Conservation (phyloP, 2,797 vertebrate genomes). For the Eulemur mongoz region DNA sequence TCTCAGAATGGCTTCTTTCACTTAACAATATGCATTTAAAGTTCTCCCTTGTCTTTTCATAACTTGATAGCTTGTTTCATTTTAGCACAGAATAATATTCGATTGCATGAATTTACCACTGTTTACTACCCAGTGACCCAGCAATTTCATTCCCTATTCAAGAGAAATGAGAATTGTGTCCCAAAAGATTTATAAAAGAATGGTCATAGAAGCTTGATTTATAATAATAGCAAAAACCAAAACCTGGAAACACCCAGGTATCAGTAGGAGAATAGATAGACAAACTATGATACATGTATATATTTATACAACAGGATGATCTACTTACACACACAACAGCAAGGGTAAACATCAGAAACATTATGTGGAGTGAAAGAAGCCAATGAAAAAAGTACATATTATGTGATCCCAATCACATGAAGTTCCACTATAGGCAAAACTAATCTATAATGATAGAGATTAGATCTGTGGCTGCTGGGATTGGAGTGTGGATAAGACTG, state of each 20-base stretch:
- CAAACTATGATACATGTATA: background rate
- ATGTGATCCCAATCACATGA: background rate
- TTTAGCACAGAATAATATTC: background rate
- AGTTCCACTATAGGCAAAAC: background rate
- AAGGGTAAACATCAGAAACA: background rate
- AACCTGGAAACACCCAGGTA: background rate
- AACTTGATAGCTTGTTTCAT: background rate
- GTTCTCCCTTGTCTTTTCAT: background rate
- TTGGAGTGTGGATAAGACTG: background rate
- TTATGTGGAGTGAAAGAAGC: background rate
- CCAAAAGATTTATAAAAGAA: background rate
- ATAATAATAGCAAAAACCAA: background rate
- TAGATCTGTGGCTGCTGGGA: background rate
- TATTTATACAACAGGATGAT: background rate
- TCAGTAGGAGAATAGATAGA: background rate
- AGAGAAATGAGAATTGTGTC: background rate
- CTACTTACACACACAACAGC: background rate
- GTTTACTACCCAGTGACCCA: background rate
- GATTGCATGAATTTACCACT: background rate
- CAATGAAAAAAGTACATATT: background rate
- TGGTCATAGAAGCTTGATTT: background rate
- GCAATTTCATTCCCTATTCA: background rate
- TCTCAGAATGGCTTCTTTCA: background rate
- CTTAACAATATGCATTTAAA: background rate
- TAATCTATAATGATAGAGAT: background rate